Conservation (phyloP, 2,888 invertebrate genomes). For the Xestobium rufovillosum region DNA sequence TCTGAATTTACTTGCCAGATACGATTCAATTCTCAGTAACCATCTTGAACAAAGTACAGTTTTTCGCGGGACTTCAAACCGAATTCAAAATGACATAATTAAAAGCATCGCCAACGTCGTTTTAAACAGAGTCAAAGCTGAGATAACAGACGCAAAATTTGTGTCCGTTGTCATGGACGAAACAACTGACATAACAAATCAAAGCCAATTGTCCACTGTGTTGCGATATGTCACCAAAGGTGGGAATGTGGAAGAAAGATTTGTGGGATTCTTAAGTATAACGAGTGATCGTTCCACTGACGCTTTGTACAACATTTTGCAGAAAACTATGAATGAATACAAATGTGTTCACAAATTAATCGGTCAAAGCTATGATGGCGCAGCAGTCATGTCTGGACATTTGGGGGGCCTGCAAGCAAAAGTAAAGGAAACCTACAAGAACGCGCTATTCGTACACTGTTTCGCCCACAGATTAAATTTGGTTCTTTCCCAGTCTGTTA, state of each 20-base stretch:
- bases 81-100: slow-evolving; percentile 29
- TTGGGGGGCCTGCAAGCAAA: slow-evolving; percentile 29
- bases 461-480: slow-evolving; percentile 19
- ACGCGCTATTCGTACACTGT: slow-evolving; percentile 23
- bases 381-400: slow-evolving; percentile 27
- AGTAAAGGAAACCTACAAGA: slow-evolving; percentile 24
- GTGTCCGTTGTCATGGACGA: slow-evolving; percentile 26
- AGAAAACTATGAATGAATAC: slow-evolving; percentile 22
- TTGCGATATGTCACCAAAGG: slow-evolving; percentile 13
- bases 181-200: slow-evolving; percentile 26
- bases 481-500: slow-evolving; percentile 25
- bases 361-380: slow-evolving; percentile 33
- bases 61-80: slow-evolving; percentile 21
- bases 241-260: slow-evolving; percentile 23
- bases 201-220: slow-evolving; percentile 26
- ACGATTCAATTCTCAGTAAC: slow-evolving; percentile 1
- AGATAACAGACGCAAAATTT: slow-evolving; percentile 23
- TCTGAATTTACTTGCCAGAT: slow-evolving; percentile 4
- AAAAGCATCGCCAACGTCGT: slow-evolving; percentile 17
- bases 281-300: slow-evolving; percentile 25
- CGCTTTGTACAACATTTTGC: slow-evolving; percentile 23
- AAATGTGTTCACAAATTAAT: slow-evolving; percentile 27
- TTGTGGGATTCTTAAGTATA: slow-evolving; percentile 29
- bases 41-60: slow-evolving; percentile 5
- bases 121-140: slow-evolving; percentile 20